Base-by-base conservation (phyloP, 2,113 vertebrate genomes). In the Symphodus melops region DNA sequence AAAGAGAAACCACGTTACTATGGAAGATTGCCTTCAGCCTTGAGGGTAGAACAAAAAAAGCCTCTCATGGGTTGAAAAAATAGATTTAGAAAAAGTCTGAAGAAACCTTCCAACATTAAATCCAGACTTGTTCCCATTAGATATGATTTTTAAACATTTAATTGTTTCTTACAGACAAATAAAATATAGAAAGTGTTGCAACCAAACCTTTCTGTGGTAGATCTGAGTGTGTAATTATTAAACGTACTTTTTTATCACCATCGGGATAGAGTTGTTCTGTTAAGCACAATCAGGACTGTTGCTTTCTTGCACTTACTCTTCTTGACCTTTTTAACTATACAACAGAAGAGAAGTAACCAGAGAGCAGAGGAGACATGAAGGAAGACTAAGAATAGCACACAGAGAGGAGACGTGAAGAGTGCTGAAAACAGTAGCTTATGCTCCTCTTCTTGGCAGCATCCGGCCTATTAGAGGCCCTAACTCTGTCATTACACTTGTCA, bases 401-500 rank as follows among this genome's bases (percentile, higher is more conserved):
- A 48, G 21, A 68, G 16, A 17, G 10, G 14, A 78, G 61, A 78
- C 17, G 25, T 49, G 57, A 71, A 33, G 23, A 64, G 52, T 41
- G 75, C 91, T 91, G 69, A 57, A 93, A 93, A 94, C 93, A 91
- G 93, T 91, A 87, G 84, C 91, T 94, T 44, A 14, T 25, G 4
- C 92, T 93, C 89, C 86, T 94, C 93, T 95, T 90, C 79, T 91
- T 92, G 95, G 95, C 94, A 95, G 88, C 90, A 88, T 85, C 75
- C 89, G 92, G 83, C 93, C 95, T 95, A 95, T 97, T 94, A 95
- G 92, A 90, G 93, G 23, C 51, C 64, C 92, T 90, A 93, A 95
- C 94, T 95, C 93, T 82, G 93, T 96, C 96, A 97, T 97, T 96
- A 95, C 92, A 94, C 94, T 94, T 96, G 96, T 95, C 96, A 96